Conservation (phyloP, 1,140 invertebrate genomes). For the Solenopsis invicta region DNA sequence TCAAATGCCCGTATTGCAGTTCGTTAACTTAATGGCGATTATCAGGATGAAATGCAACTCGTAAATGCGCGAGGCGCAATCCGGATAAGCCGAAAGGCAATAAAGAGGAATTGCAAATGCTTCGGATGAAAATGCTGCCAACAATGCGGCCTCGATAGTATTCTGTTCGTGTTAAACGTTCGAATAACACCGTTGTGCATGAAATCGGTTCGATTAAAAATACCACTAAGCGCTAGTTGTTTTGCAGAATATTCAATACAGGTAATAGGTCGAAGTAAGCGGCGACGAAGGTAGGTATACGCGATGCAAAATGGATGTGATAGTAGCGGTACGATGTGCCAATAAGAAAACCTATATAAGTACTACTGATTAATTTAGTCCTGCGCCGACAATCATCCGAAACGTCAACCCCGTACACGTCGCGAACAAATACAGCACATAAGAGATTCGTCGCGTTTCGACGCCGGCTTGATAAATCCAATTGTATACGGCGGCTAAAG, state of each 20-base stretch:
- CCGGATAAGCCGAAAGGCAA: constrained; percentile 78
- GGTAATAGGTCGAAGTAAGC: constrained; percentile 15
- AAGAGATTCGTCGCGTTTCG: constrained; percentile 60
- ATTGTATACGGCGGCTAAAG: constrained; percentile 78
- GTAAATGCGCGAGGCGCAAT: constrained; percentile 73
- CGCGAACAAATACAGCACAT: not conserved
- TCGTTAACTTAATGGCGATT: constrained; percentile 78
- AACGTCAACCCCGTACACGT: constrained; percentile 9
- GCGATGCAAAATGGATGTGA: not conserved
- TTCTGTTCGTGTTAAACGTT: constrained; percentile 76
- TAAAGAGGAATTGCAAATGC: constrained; percentile 78
- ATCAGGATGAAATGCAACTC: constrained; percentile 77
- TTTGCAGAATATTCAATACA: constrained; percentile 52
- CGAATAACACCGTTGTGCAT: constrained; percentile 74
- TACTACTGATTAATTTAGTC: constrained; percentile 32
- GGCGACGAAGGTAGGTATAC: not conserved
- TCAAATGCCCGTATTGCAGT: constrained; percentile 76
- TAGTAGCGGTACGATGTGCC: not conserved
- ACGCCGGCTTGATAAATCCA: constrained; percentile 76
- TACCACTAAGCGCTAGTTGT: constrained; percentile 65
- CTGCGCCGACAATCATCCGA: constrained; percentile 28
- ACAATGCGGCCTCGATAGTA: constrained; percentile 67
- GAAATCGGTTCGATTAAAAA: constrained; percentile 73
- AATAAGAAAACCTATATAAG: not conserved
- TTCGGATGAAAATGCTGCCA: constrained; percentile 75